Base-by-base conservation (phyloP, 1,140 invertebrate genomes). In the Condylostylus longicornis region DNA sequence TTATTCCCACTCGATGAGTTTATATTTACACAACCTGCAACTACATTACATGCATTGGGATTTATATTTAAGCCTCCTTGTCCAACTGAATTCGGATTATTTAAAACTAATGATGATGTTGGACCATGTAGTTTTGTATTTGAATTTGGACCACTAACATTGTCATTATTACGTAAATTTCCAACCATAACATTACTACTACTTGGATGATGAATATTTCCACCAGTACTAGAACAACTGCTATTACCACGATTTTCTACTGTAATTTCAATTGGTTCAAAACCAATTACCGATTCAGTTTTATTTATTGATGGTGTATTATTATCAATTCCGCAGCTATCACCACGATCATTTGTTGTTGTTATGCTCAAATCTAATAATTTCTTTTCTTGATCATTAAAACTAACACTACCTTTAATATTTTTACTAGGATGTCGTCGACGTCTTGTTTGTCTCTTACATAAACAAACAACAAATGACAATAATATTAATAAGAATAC, bases 381-480 rank as follows among this genome's bases (percentile, higher is more conserved):
- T 44, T 82, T 79, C 58, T 86, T 87, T 48, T 86, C 82, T 58
- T 85, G 82, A 37, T 87, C 82, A 14, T 74, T 81, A 51, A 82
- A 83, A 53, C 79, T 84, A 22, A 75, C 68, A 49, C 79, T 84
- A 1, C 73, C 70, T 52, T 77, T 75, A 13, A 79, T 62, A 41
- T 77, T 74, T 15, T 67, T 62, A 44, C 77, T 73, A 37, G 75
- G 71, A 8, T 71, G 63, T 2, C 70, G 58, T 31, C 71, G 64
- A 37, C 52, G 54, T 0, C 55, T 46, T 0, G 53, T 53, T 5
- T 54, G 56, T 4, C 55, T 45, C 5, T 71, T 66, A 41, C 70
- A 76, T 7, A 75, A 53, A 42, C 75, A 76, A 14, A 60, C 58
- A 15, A 61, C 49, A 23, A 61, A 58, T 10, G 53, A 57, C 30